Evolutionary conservation across 2,888 invertebrate species (phyloP), one percentile per base, ranked within the genome.

Genomic region (Aphrophora alni): DNA sequence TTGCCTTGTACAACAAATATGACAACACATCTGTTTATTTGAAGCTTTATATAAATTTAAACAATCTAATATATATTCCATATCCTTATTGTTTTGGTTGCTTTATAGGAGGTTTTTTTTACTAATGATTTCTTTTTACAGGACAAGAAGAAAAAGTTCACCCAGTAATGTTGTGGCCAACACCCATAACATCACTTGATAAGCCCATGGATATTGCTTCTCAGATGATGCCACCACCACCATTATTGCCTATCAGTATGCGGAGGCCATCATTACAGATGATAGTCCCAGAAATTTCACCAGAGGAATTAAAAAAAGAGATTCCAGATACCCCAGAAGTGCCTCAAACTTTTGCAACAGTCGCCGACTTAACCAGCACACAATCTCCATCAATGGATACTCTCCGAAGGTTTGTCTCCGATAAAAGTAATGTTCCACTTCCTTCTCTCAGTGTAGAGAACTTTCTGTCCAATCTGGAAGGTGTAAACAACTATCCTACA

Each of bases 181-280:
- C 79, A 38, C 70, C 75, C 0, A 81, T 83, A 25, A 38, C 81
- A 24, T 77, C 81, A 7, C 71, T 79, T 2, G 77, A 75, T 26
- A 70, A 79, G 76, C 33, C 77, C 4, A 14, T 44, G 25, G 33
- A 70, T 21, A 24, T 33, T 21, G 25, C 71, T 3, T 38, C 21
- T 4, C 38, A 73, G 59, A 68, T 72, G n/a, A 38, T 27, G 76
- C 75, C 80, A 12, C 93, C 93, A 86, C 92, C 93, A 78, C 93
- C 92, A 0, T 88, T 91, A 85, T 90, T 91, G 84, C 90, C 93
- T 81, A 89, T 92, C 85, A 90, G 93, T 38, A 91, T 91, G 83
- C 91, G 94, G 25, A 89, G 94, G 7, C 90, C 93, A 38, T 77
- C 81, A 59, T 77, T 77, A 44, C 75, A 68, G 44, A 77, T 81